Base-by-base conservation (phyloP, 2,888 invertebrate species). In the Digitonthophagus gazella region DNA sequence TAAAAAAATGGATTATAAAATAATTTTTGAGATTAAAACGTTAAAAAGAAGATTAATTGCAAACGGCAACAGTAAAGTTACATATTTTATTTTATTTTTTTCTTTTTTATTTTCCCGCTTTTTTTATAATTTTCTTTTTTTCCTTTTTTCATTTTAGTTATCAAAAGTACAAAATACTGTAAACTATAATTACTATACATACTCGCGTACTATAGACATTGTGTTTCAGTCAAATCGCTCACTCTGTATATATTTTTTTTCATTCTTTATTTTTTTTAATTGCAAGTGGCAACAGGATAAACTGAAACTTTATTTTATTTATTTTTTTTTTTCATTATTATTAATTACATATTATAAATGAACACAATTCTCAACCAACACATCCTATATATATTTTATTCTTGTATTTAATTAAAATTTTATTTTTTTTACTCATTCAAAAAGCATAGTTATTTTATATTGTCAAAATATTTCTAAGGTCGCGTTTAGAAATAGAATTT, bases 161-260 rank as follows among this genome's bases (percentile, higher is more conserved):
- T 78, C 75, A 78, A 78, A 81, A 80, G 81, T 83, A 83, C 79
- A 83, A 83, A 83, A 83, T 83, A 83, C 82, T 83, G 83, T 81
- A 82, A 81, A 82, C 81, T 78, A 72, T 73, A 74, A 79, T 79
- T 44, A 44, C 28, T 44, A 44, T 44, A 44, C 28, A 44, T 44
- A 44, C 28, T 44, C 11, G 28, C 28, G 28, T 44, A 44, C 6
- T 44, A 11, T 44, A 44, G 28, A 44, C 28, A 11, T 44, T 11
- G 28, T n/a, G n/a, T 44, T 44, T 44, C 28, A 44, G 28, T 44
- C 6, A 44, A 44, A n/a, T 8, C 28, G 6, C 11, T 22, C 22
- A 22, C 6, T 22, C 6, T 22, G 3, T 22, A 8, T 44, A 8
- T 44, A 44, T 8, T 44, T 44, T 44, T 44, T 44, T 44, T 11